A percentile compares a stretch with the other conserved stretches of the same genome.
Evolutionary conservation across 2,888 invertebrate species (phyloP).

Genomic region (Zele albiditarsus): DNA sequence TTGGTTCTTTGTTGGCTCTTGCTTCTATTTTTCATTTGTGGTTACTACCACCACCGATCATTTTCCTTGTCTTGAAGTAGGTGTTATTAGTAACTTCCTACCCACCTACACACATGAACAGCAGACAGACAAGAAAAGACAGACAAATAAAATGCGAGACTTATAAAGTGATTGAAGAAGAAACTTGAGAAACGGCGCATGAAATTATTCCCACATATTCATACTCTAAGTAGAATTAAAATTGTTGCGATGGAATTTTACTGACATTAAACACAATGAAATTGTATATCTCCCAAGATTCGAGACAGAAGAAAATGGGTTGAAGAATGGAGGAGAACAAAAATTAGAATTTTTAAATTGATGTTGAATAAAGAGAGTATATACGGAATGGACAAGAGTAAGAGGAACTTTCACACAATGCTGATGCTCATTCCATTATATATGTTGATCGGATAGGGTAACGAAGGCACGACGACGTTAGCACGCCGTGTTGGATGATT

Average conservation of each 20-base stretch:
- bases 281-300: neutral
- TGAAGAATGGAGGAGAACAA: neutral
- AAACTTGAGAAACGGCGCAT: neutral
- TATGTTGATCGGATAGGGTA: constrained; percentile 4
- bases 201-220: constrained; percentile 28
- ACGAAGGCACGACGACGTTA: neutral
- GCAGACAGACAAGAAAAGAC: neutral
- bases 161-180: neutral
- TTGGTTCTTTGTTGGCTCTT: neutral
- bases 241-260: constrained; percentile 12
- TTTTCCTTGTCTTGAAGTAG: constrained; percentile 19
- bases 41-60: neutral
- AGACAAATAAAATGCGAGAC: constrained; percentile 1
- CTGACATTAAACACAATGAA: neutral
- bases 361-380: neutral
- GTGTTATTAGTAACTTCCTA: constrained; percentile 28
- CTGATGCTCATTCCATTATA: neutral
- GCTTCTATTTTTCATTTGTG: neutral
- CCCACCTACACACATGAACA: constrained; percentile 21
- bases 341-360: neutral
- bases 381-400: neutral
- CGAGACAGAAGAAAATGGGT: neutral
- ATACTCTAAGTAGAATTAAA: neutral
- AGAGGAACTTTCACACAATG: neutral
- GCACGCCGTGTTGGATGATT: constrained; percentile 33